Percentiles rank a stretch among this genome's conserved stretches.
phyloP scores from a whole-genome alignment of 2,113 vertebrate genomes.

The Addax nasomaculatus region DNA sequence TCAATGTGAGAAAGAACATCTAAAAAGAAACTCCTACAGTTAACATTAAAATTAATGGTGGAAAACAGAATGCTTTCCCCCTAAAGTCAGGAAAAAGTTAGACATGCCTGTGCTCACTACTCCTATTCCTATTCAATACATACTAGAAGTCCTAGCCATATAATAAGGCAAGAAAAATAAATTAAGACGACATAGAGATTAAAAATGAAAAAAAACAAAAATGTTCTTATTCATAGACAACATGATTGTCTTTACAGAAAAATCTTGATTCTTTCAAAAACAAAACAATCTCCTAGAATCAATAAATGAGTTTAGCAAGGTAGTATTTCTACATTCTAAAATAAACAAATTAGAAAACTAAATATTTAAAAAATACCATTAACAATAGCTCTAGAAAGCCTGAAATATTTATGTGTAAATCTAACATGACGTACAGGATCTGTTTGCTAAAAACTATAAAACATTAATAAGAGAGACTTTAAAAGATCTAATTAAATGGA shows the following conservation, averaged over 20 bases:
- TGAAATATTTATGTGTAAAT: neutral
- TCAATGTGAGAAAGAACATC: neutral
- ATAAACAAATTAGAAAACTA: neutral
- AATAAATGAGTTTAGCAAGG: neutral
- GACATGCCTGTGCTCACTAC: neutral
- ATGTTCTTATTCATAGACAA: neutral
- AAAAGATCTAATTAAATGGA: neutral
- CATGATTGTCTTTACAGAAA: neutral
- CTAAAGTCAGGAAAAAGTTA: neutral
- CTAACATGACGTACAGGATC: neutral
- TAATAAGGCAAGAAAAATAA: neutral
- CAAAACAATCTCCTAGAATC: neutral
- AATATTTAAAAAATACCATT: neutral
- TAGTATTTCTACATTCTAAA: neutral
- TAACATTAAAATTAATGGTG: neutral
- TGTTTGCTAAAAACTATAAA: neutral
- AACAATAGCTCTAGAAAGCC: neutral
- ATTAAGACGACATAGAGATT: neutral
- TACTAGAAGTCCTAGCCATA: neutral
- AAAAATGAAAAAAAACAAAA: neutral
- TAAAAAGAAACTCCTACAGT: neutral
- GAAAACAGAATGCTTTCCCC: neutral
- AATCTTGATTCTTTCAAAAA: neutral
- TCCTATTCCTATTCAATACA: neutral
- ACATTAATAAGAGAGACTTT: neutral